These are phyloP conservation scores for Charanyca ferruginea DNA, from an alignment of 2,888 invertebrate species.

Conservation along the genomic window DNA sequence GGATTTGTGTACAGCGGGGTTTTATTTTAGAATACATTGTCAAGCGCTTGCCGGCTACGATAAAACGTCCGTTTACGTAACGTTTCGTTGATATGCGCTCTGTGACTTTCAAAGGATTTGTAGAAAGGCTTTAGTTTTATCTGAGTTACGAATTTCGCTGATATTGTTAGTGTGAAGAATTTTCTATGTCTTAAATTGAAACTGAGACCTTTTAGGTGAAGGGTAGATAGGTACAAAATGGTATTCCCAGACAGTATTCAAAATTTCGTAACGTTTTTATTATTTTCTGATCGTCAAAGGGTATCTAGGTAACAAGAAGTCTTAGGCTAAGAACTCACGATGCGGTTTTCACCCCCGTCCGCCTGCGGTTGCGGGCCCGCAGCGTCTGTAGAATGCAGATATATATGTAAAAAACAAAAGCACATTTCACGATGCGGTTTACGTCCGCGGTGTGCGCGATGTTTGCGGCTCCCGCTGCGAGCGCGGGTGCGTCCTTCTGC, in stretches of 20 bases:
- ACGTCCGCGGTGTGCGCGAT: too few relatives aligned
- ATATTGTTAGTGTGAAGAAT: slow-evolving; percentile 15
- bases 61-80: slow-evolving; percentile 45
- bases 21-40: slow-evolving; percentile 38
- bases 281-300: not conserved
- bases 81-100: slow-evolving; percentile 33
- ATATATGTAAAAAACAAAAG: too few relatives aligned
- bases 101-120: slow-evolving; percentile 43
- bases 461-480: too few relatives aligned
- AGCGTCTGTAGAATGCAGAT: too few relatives aligned
- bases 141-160: slow-evolving; percentile 20
- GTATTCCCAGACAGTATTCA: not conserved
- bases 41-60: slow-evolving; percentile 23
- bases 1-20: slow-evolving; percentile 26
- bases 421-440: too few relatives aligned
- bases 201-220: not conserved
- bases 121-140: slow-evolving; percentile 40
- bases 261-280: too few relatives aligned
- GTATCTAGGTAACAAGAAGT: not conserved
- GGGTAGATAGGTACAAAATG: too few relatives aligned
- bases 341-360: too few relatives aligned
- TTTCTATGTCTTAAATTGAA: slow-evolving; percentile 29
- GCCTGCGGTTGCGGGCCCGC: too few relatives aligned
- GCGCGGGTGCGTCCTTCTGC: too few relatives aligned
- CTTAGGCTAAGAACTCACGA: too few relatives aligned